phyloP scores from a whole-genome alignment of 64 coral and sea anemone genomes.

The Actinia equina region DNA sequence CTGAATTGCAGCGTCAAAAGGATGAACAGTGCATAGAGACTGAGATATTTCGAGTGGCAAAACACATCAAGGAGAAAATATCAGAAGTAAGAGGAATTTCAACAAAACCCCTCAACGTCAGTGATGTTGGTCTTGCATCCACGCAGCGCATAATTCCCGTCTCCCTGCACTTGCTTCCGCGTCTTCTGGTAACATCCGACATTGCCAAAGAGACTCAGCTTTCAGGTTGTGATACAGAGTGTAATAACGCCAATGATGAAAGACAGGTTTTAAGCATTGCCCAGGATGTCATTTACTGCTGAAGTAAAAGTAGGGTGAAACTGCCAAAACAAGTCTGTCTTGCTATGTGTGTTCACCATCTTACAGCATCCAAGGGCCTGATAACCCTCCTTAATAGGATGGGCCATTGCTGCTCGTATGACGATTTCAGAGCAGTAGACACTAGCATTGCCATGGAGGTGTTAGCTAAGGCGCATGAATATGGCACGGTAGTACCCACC shows the following conservation, averaged over 20 bases:
- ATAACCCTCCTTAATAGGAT: constrained; percentile 46
- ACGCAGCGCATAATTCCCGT: neutral
- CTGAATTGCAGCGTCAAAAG: neutral
- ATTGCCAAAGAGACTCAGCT: constrained; percentile 18
- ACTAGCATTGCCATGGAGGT: constrained; percentile 43
- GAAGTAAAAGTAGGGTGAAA: constrained; percentile 18
- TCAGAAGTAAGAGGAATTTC: constrained; percentile 37
- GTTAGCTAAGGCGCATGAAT: constrained; percentile 16
- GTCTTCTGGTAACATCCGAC: constrained; percentile 34
- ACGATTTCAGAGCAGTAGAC: constrained; percentile 30
- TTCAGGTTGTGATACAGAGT: neutral
- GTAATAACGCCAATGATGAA: constrained; percentile 26
- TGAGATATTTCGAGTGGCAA: constrained; percentile 10
- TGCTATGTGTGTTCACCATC: constrained; percentile 26
- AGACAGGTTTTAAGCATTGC: constrained; percentile 28
- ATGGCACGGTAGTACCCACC: constrained; percentile 31
- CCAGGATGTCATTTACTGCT: constrained; percentile 40
- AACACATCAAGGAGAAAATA: constrained; percentile 27
- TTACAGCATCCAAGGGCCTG: constrained; percentile 14
- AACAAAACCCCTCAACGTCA: constrained; percentile 17
- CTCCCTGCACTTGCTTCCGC: constrained; percentile 32
- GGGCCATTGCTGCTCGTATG: constrained; percentile 46
- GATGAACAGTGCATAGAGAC: neutral
- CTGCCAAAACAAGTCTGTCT: constrained; percentile 28
- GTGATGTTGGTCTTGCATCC: constrained; percentile 3